phyloP scores from a whole-genome alignment of 2,113 vertebrate genomes.

The Prunella fulvescens region DNA sequence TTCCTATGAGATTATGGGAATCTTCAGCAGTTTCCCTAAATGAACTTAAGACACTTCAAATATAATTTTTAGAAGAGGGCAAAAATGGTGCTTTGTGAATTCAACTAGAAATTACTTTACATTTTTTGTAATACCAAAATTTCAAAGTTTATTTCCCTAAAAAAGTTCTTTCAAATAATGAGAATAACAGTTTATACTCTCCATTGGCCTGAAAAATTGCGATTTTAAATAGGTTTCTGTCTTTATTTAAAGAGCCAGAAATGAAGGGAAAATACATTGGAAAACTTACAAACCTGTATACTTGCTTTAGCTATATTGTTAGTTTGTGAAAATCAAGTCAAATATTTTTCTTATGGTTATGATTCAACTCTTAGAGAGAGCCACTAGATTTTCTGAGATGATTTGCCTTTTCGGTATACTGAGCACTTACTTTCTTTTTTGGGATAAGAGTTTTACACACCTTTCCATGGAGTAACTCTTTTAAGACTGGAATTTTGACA shows the following conservation, averaged over 20 bases:
- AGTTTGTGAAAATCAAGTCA: background rate
- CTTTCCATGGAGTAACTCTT: background rate
- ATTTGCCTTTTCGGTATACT: background rate
- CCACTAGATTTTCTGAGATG: background rate
- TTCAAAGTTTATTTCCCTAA: background rate
- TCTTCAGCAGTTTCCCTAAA: slow-evolving; percentile 1
- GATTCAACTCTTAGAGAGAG: background rate
- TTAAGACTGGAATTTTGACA: background rate
- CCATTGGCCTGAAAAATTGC: background rate
- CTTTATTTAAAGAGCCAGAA: background rate
- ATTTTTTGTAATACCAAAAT: background rate
- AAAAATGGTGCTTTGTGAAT: background rate
- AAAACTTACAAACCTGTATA: background rate
- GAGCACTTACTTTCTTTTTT: background rate
- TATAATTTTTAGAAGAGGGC: background rate
- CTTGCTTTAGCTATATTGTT: rapidly evolving
- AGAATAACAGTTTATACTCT: background rate
- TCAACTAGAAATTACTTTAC: background rate
- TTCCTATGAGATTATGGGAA: background rate
- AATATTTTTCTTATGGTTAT: background rate
- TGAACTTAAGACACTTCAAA: background rate
- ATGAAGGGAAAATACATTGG: background rate
- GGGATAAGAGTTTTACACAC: background rate
- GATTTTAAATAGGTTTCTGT: background rate
- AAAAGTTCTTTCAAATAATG: background rate